Evolutionary conservation across 2,113 vertebrate species (phyloP), one percentile per base, ranked within the genome.

Genomic region (Elephantulus edwardii): DNA sequence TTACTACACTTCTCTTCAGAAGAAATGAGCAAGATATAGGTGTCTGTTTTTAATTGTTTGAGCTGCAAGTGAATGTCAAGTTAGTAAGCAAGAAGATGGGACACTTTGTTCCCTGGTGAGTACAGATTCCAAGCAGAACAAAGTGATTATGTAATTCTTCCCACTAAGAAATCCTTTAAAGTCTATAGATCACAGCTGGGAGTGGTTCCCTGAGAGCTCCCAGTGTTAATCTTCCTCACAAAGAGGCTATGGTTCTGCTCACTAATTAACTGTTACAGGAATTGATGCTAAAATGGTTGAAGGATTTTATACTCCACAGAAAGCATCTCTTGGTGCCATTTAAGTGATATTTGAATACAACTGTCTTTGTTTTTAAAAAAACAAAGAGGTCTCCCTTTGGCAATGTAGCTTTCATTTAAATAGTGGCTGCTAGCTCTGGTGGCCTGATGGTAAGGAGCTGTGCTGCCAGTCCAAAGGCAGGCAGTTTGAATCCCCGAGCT

Each of bases 261-360:
- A 24, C 14, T 58, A 74, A 84, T 56, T 72, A 78, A 50, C 35
- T 80, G 6, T 44, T 48, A 50, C 17, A 86, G 30, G 6, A 89
- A 64, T 60, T 28, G 2, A 8, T 60, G 40, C 52, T 88, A 33
- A 76, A n/a, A 5, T 20, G 84, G 40, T 70, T 82, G 22, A 78
- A 90, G 3, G 60, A 44, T 24, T 22, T 6, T 77, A 26, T 1
- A 80, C 60, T 60, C 40, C 13, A 48, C 33, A 75, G 77, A 90
- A 91, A 12, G 2, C 20, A 64, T 78, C 38, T 88, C 70, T 79
- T 66, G 8, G 3, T 81, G 56, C 76, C 86, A 68, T 50, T 72
- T 75, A 72, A 92, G 20, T 71, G 8, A 71, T 44, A 89, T 87
- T 79, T 92, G 46, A 89, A 91, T 93, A 74, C 62, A 84, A 50